Evolutionary conservation across 2,797 vertebrate species (phyloP).

Genomic region (Valencia hispanica): DNA sequence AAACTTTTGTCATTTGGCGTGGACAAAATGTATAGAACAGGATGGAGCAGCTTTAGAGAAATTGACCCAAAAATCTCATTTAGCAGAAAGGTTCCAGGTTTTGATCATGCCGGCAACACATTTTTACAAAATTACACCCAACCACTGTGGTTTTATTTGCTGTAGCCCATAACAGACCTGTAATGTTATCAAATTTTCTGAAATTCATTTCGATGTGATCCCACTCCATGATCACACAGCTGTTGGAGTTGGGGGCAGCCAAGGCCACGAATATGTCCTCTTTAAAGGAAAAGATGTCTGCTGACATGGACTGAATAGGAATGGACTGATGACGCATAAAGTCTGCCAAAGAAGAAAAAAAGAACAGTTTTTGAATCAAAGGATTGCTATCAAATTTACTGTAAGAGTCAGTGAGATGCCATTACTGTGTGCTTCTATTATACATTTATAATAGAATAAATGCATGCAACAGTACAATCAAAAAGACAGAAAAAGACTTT

Average conservation of each 20-base stretch:
- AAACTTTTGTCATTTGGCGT: neutral
- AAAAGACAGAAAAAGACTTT: neutral
- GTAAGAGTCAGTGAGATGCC: neutral
- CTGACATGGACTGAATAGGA: conserved; percentile 92
- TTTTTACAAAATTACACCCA: neutral
- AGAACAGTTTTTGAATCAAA: conserved; percentile 8
- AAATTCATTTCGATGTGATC: conserved; percentile 98
- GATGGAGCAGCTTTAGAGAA: neutral
- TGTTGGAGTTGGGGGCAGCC: conserved; percentile 94
- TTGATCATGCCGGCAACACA: neutral
- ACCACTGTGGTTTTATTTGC: neutral
- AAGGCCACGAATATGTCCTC: conserved; percentile 95
- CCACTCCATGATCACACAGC: conserved; percentile 97
- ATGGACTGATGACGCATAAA: conserved; percentile 95
- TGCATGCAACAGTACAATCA: neutral
- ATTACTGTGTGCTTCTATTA: neutral
- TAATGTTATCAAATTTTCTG: conserved; percentile 96
- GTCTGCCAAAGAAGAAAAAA: conserved; percentile 78
- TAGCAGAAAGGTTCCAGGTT: neutral
- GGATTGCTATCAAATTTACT: neutral
- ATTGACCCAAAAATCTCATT: neutral
- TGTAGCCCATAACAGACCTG: conserved; percentile 82
- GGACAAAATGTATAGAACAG: neutral
- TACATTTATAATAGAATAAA: neutral
- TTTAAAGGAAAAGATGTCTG: conserved; percentile 94